Base-by-base conservation (phyloP, 2,888 invertebrate species). In the Xylota segnis region DNA sequence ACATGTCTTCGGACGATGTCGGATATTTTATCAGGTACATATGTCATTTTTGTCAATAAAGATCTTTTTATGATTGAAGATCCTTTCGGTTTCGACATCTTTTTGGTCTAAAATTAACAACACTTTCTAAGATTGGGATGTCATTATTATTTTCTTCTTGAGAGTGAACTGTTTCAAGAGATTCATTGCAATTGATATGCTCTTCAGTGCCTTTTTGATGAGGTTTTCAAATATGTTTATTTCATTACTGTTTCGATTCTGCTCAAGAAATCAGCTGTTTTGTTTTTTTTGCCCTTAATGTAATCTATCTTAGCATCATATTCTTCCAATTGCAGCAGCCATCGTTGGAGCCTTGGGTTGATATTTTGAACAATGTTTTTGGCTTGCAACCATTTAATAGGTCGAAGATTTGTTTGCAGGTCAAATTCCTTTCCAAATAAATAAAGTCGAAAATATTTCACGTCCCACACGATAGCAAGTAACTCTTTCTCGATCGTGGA, bases 381-480 rank as follows among this genome's bases (percentile, higher is more conserved):
- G n/a, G n/a, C n/a, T n/a, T n/a, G n/a, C n/a, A n/a, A n/a, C n/a
- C n/a, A 37, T 37, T 87, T 88, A 23, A 87, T 65, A 37, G 87
- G 78, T 66, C 87, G 83, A 34, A 81, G 87, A 66, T 88, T 83
- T 5, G 81, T 87, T 72, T 66, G 71, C 9, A 84, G 12, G 45
- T 83, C 52, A 45, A 87, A 87, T 58, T 81, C 89, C 32, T 88
- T 88, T 0, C 90, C 91, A 52, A 89, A 91, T 4, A 91, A 23
- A 34, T 91, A 91, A 0, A 90, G 90, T 29, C 90, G 68, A 43
- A 91, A 91, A 70, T 90, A 89, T 87, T 90, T 90, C 0, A 88
- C 76, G 0, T 89, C 89, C 89, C 50, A 50, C n/a, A 50, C 50
- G 18, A 50, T 50, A 43, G 43, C 43, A 5, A 43, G 12, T n/a